These are phyloP conservation scores for Silurus meridionalis DNA, from an alignment of 2,113 vertebrate species.

Conservation along the genomic window DNA sequence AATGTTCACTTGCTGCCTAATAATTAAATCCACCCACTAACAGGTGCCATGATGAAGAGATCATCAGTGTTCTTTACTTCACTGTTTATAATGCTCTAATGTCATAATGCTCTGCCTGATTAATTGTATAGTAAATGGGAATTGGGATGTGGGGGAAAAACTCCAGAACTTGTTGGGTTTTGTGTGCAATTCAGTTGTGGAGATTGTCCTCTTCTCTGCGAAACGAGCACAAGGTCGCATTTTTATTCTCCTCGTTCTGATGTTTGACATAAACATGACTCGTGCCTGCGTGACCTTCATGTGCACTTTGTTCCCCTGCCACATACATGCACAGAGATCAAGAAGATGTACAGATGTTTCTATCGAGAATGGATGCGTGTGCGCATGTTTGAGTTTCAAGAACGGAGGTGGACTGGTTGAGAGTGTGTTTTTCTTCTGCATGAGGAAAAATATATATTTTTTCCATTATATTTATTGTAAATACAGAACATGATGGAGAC, in stretches of 20 bases:
- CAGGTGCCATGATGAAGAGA: too few species aligned
- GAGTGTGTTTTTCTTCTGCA: neutral
- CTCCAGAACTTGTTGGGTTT: too few species aligned
- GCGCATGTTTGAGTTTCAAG: neutral
- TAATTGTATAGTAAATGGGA: too few species aligned
- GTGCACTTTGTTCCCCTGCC: neutral
- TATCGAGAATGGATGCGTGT: neutral
- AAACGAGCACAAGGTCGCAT: neutral
- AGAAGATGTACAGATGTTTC: neutral
- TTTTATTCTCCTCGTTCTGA: neutral
- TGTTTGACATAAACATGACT: neutral
- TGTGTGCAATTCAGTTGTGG: too few species aligned
- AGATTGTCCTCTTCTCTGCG: too few species aligned
- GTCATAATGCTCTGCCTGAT: too few species aligned
- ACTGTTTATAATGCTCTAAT: too few species aligned
- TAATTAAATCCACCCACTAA: too few species aligned
- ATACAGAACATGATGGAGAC: neutral
- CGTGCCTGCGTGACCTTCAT: neutral
- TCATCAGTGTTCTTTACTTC: too few species aligned
- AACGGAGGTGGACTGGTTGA: neutral
- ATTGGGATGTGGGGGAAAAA: too few species aligned
- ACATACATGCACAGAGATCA: neutral
- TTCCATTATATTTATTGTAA: constrained; percentile 4
- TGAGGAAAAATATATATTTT: neutral
- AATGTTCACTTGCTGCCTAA: too few species aligned